phyloP scores from a whole-genome alignment of 2,888 invertebrate species.

The Bedellia somnulentella region DNA sequence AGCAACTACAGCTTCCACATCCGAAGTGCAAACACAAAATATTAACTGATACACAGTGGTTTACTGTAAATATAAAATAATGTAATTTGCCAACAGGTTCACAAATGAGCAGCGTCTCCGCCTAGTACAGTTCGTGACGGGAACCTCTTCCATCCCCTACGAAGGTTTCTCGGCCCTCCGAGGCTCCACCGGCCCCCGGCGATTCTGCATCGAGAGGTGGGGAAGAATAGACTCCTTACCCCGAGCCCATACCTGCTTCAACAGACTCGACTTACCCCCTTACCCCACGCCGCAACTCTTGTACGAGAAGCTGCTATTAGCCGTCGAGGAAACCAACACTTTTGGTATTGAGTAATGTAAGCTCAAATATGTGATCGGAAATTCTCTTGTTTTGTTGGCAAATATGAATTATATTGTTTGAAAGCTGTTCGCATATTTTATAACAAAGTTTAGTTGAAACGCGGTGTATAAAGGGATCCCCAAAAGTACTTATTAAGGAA shows the following conservation, averaged over 20 bases:
- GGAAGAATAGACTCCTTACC: slow-evolving; percentile 92
- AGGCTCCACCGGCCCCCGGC: slow-evolving; percentile 92
- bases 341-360: slow-evolving; percentile 86
- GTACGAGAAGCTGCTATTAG: slow-evolving; percentile 87
- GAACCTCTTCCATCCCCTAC: slow-evolving; percentile 96
- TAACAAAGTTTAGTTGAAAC: background rate
- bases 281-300: slow-evolving; percentile 91
- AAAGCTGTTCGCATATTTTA: background rate
- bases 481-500: background rate
- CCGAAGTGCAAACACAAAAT: too few relatives aligned
- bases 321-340: slow-evolving; percentile 94
- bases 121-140: slow-evolving; percentile 95
- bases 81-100: slow-evolving; percentile 64
- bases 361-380: background rate
- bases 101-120: slow-evolving; percentile 93
- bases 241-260: slow-evolving; percentile 97
- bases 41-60: too few relatives aligned
- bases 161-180: slow-evolving; percentile 95
- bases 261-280: slow-evolving; percentile 93
- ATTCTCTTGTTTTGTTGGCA: background rate
- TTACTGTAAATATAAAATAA: too few relatives aligned
- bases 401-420: background rate
- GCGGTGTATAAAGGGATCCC: background rate
- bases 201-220: slow-evolving; percentile 98
- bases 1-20: too few relatives aligned